Evolutionary conservation across 1,140 invertebrate species (phyloP).

Genomic region (Antheraea pernyi): DNA sequence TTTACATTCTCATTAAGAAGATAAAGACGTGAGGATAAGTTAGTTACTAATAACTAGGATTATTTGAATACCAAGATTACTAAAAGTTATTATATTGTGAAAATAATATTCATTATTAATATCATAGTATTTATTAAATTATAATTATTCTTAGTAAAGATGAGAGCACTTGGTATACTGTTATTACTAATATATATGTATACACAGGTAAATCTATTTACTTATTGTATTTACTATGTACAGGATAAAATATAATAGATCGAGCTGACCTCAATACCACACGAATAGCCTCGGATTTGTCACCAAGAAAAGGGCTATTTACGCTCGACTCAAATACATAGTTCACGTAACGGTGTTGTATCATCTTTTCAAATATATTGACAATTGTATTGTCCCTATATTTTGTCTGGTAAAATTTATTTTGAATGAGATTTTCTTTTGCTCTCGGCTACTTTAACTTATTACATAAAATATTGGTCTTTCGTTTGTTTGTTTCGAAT

Average conservation of each 20-base stretch:
- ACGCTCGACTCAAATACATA: neutral
- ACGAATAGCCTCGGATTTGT: constrained; percentile 2
- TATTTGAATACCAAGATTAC: no score
- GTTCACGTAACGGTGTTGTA: neutral
- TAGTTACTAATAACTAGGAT: no score
- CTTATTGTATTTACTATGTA: neutral
- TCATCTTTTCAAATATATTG: neutral
- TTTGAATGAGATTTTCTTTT: neutral
- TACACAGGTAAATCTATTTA: neutral
- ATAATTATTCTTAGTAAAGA: no score
- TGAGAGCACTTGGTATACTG: neutral
- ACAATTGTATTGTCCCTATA: neutral
- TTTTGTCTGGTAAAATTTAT: neutral
- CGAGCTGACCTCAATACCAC: constrained; percentile 8
- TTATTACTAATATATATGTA: neutral
- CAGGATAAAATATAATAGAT: neutral
- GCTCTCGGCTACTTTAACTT: no score
- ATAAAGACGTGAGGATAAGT: no score
- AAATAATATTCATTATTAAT: no score
- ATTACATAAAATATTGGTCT: no score
- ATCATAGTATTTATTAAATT: no score
- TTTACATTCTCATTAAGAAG: no score
- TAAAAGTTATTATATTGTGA: no score
- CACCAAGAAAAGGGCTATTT: neutral
- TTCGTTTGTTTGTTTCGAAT: no score